A percentile compares a stretch with the other conserved stretches of the same genome.
Conservation (phyloP, 1,140 invertebrate species). For the Drosophila kurseongensis region DNA sequence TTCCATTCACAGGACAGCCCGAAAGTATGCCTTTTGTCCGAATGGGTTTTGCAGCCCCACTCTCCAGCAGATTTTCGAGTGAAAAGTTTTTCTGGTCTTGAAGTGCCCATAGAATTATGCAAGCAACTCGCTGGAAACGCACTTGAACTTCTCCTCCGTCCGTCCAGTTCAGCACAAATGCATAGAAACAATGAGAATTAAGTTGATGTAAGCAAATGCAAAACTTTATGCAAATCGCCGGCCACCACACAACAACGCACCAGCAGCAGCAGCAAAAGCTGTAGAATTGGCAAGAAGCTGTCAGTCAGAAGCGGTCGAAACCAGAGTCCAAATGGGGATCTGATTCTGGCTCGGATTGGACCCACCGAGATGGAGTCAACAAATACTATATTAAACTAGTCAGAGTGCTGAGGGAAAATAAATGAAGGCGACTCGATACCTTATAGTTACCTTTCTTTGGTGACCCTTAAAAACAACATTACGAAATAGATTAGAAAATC, state of each 20-base stretch:
- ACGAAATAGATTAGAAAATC: no score
- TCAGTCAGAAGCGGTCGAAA: slow-evolving; percentile 44
- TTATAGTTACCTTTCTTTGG: neutral
- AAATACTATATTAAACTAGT: slow-evolving; percentile 53
- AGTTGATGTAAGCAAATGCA: slow-evolving; percentile 63
- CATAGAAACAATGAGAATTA: slow-evolving; percentile 80
- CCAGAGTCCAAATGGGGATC: slow-evolving; percentile 32
- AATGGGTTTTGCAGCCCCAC: neutral
- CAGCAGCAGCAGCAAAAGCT: slow-evolving; percentile 20
- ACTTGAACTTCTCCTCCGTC: slow-evolving; percentile 70
- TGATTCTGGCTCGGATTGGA: slow-evolving; percentile 16
- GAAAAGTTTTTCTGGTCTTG: slow-evolving; percentile 42
- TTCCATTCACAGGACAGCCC: slow-evolving; percentile 14
- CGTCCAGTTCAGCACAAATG: slow-evolving; percentile 78
- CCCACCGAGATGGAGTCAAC: neutral
- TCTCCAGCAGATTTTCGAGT: slow-evolving; percentile 1
- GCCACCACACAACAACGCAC: slow-evolving; percentile 37
- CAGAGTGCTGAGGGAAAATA: neutral
- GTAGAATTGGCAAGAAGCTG: slow-evolving; percentile 42
- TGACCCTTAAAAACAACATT: neutral
- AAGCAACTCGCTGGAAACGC: slow-evolving; percentile 63
- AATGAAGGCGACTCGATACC: neutral
- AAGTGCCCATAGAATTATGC: slow-evolving; percentile 59
- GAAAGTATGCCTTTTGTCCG: slow-evolving; percentile 58
- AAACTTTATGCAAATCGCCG: slow-evolving; percentile 62